phyloP scores from a whole-genome alignment of 2,797 vertebrate genomes.

The Siniperca undulata region DNA sequence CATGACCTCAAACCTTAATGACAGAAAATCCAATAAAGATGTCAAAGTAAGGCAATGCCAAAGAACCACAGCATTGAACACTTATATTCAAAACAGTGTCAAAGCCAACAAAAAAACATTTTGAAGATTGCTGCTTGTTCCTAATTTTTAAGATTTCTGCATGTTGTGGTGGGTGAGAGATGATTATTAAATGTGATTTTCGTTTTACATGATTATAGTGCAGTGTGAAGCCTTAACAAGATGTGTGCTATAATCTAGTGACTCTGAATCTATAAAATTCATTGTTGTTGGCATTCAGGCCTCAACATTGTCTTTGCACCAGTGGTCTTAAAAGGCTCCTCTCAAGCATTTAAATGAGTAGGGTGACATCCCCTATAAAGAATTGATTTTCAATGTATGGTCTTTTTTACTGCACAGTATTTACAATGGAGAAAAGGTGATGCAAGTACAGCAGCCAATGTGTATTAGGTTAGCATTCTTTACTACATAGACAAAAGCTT shows the following conservation, averaged over 20 bases:
- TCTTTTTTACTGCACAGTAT: constrained; percentile 5
- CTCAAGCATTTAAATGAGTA: constrained; percentile 25
- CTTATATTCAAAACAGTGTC: background rate
- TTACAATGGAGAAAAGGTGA: constrained; percentile 16
- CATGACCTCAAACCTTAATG: constrained; percentile 7
- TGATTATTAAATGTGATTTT: constrained; percentile 9
- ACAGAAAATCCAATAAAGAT: background rate
- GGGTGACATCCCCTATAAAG: constrained; percentile 29
- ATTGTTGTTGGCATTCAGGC: constrained; percentile 1
- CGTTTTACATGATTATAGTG: constrained; percentile 4
- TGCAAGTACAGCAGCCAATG: constrained; percentile 13
- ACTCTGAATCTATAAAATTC: constrained; percentile 15
- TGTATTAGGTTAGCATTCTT: constrained; percentile 16
- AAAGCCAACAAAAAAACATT: background rate
- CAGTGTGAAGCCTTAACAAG: constrained; percentile 1
- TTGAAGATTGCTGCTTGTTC: background rate
- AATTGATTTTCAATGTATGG: constrained; percentile 20
- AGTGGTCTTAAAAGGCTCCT: constrained; percentile 26
- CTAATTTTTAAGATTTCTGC: background rate
- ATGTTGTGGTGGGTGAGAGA: constrained; percentile 2
- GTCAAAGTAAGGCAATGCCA: background rate
- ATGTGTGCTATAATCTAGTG: constrained; percentile 1
- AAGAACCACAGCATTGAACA: background rate
- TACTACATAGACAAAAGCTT: constrained; percentile 25
- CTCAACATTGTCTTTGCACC: constrained; percentile 24